Base-by-base conservation (phyloP, 2,797 vertebrate species). In the Streptopelia turtur region DNA sequence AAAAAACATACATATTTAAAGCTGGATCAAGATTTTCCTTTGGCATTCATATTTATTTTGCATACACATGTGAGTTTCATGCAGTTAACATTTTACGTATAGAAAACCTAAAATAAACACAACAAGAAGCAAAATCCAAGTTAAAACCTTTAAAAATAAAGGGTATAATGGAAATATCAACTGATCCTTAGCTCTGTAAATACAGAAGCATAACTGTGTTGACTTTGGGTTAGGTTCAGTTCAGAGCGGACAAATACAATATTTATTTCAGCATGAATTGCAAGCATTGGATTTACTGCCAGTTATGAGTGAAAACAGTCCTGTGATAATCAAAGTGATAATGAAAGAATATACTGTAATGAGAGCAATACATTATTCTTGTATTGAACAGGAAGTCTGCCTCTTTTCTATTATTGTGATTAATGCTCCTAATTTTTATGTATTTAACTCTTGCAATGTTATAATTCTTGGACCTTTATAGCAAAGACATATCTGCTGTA, bases 131-230 rank as follows among this genome's bases (percentile, higher is more conserved):
- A 92, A 97, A 97, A 94, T 84, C 79, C 70, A 92, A 85, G 63
- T 81, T 92, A 90, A 96, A 77, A 90, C 55, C 37, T 82, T 90
- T 97, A 94, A 87, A 98, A 97, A 97, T 90, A 66, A 93, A 89
- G 33, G 60, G 10, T 71, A 86, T 89, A 72, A 91, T 82, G 75
- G 63, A 95, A 96, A 91, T 87, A 85, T 84, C 90, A 92, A 90
- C 89, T 95, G 87, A 88, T 77, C 91, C 90, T 95, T 81, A 83
- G 77, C 69, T 92, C 64, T 77, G 89, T 93, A 96, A 95, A 97
- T 92, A 95, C 74, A 89, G 91, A 71, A 96, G 79, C 43, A 69
- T 61, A 86, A 96, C 61, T 94, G 6, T 94, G 43, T 96, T 97
- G 96, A 94, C 88, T 90, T 96, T 89, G 59, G 91, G 50, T 61